phyloP scores from a whole-genome alignment of 2,797 vertebrate genomes.

The Spheniscus humboldti region DNA sequence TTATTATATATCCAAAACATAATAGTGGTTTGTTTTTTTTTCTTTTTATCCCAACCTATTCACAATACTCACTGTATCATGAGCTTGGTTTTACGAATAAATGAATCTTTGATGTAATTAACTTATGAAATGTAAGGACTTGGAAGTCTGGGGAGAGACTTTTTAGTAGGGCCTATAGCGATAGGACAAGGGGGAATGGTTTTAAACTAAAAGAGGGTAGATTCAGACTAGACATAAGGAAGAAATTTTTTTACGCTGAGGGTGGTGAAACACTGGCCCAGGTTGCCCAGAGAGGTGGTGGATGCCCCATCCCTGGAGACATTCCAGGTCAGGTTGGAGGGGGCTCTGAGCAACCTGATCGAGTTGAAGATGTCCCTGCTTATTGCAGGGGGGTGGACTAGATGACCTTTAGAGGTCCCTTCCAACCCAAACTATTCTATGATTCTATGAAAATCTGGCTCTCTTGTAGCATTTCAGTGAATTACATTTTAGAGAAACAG shows the following conservation, averaged over 20 bases:
- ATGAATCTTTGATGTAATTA: background rate
- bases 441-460: background rate
- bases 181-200: background rate
- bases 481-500: background rate
- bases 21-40: background rate
- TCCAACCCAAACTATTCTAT: background rate
- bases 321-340: accelerated
- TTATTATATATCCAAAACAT: background rate
- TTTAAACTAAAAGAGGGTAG: background rate
- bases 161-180: background rate
- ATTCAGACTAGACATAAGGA: background rate
- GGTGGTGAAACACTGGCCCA: background rate
- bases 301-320: background rate
- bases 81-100: background rate
- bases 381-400: accelerated
- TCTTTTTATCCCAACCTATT: background rate
- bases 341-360: background rate
- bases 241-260: background rate
- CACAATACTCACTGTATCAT: background rate
- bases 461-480: background rate
- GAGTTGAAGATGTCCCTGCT: background rate
- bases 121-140: background rate
- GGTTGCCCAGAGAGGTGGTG: background rate
- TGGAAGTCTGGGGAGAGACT: background rate
- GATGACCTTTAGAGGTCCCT: background rate